Base-by-base conservation (phyloP, 2,888 invertebrate species). In the Dryocosmus kuriphilus region DNA sequence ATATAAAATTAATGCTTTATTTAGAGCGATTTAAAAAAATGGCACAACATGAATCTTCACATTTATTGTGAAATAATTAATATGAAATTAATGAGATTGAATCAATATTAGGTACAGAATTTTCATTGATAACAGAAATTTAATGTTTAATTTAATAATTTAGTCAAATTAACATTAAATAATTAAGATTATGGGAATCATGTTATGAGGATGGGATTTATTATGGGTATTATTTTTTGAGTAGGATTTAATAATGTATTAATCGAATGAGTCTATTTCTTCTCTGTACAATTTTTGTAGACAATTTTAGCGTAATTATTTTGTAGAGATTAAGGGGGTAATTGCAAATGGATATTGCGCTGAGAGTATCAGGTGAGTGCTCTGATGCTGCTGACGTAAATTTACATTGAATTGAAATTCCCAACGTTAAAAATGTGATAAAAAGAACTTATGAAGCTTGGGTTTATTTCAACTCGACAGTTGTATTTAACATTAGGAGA, bases 361-460 rank as follows among this genome's bases (percentile, higher is more conserved):
- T 32, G 62, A 62, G 32, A 7, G 27, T 62, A 62, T 62, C 62
- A 62, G 62, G 62, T 62, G 32, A 62, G 32, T 62, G 62, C 32
- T 32, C 32, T 62, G 62, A 62, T 19, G 62, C 32, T 27, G 32
- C 62, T 62, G 19, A 32, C 62, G 19, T 32, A 9, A 19, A 62
- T 30, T 62, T 62, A 62, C 32, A 32, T 62, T 55, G 22, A 55
- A 55, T 22, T 11, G 55, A 55, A 55, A 9, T 22, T 22, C 11
- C 11, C n/a, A 22, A 22, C 3, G 9, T 55, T 55, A 22, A 22
- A 55, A 55, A 55, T 55, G 22, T 9, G 11, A 22, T 55, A 22
- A 22, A 55, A 55, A 41, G 0, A 41, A 16, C 16, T 41, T 41
- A 16, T 16, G 16, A 41, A 41, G 11, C 16, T 41, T 41, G 4